Base-by-base conservation (phyloP, 2,888 invertebrate genomes). In the Mesopsocus fuscifrons region DNA sequence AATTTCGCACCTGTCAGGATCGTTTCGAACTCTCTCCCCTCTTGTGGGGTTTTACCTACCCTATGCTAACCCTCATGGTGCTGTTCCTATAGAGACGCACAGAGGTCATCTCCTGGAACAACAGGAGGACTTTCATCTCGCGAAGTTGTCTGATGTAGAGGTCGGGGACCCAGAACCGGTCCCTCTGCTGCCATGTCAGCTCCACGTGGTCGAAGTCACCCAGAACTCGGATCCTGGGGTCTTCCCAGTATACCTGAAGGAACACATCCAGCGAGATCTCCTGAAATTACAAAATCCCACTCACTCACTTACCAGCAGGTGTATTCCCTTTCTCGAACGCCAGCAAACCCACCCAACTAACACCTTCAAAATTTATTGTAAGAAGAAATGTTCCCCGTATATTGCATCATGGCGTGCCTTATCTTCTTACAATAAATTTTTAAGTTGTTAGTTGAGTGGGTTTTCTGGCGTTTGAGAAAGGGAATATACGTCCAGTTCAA, bases 211-310 rank as follows among this genome's bases (percentile, higher is more conserved):
- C 64, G 18, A 59, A 52, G 38, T 50, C 49, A n/a, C 47, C 51
- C 11, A 50, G 46, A n/a, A 54, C 50, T 31, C 49, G 50, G 45
- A 73, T 62, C 23, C 72, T 58, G 31, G 55, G 54, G 52, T 73
- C 72, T 46, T 65, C 63, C 72, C 72, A 73, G 53, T 72, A 68
- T n/a, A 72, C 71, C 65, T 71, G 70, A 46, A 73, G 65, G 55
- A 72, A 72, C 46, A 71, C 69, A 57, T 73, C 72, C 49, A 73
- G 59, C 23, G 72, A 71, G 58, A 73, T 72, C 59, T 73, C 72
- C 72, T 72, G 56, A 42, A 57, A 56, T 47, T 15, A 45, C 30
- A 34, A 11, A 41, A 6, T 38, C 9, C 23, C 9, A 15, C 3
- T 17, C 13, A 17, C 20, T 16, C 42, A 33, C n/a, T n/a, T n/a